Conservation (phyloP, 2,888 invertebrate genomes). For the Mantis religiosa region DNA sequence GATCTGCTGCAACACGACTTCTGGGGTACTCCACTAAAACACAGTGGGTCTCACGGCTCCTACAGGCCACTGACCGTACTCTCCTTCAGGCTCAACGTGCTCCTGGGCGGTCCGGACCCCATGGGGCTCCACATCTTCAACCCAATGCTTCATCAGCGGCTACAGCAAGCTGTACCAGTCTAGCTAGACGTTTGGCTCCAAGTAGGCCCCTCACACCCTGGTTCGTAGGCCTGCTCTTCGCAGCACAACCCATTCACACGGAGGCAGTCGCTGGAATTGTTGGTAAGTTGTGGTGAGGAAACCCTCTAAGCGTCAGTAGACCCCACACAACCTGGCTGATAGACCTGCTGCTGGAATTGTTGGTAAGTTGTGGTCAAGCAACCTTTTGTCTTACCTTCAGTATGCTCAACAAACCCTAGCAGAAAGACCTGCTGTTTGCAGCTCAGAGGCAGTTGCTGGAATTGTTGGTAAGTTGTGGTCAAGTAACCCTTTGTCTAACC, state of each 20-base stretch:
- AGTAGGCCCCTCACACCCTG: slow-evolving; percentile 37
- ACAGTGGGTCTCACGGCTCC: slow-evolving; percentile 53
- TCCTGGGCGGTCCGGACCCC: slow-evolving; percentile 32
- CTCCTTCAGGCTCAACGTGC: slow-evolving; percentile 47
- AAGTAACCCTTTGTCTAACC: too few species aligned
- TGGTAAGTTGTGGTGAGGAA: slow-evolving; percentile 32
- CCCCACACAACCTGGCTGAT: too few species aligned
- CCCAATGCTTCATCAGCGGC: slow-evolving; percentile 45
- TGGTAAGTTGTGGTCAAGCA: too few species aligned
- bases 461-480: too few species aligned
- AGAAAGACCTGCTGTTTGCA: too few species aligned
- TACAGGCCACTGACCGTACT: slow-evolving; percentile 52
- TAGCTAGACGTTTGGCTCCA: slow-evolving; percentile 33
- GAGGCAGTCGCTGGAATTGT: slow-evolving; percentile 54
- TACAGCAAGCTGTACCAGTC: slow-evolving; percentile 43
- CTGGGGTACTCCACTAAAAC: slow-evolving; percentile 54
- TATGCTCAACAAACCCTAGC: too few species aligned
- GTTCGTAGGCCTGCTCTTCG: slow-evolving; percentile 48
- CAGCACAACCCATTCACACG: slow-evolving; percentile 54
- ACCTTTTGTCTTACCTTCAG: too few species aligned
- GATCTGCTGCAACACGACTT: slow-evolving; percentile 49
- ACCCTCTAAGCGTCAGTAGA: too few species aligned
- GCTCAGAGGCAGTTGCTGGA: too few species aligned
- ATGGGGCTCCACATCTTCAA: slow-evolving; percentile 51
- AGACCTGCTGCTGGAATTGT: too few species aligned